Evolutionary conservation across 2,113 vertebrate species (phyloP), one percentile per base, ranked within the genome.

Genomic region (Solenodon paradoxus): DNA sequence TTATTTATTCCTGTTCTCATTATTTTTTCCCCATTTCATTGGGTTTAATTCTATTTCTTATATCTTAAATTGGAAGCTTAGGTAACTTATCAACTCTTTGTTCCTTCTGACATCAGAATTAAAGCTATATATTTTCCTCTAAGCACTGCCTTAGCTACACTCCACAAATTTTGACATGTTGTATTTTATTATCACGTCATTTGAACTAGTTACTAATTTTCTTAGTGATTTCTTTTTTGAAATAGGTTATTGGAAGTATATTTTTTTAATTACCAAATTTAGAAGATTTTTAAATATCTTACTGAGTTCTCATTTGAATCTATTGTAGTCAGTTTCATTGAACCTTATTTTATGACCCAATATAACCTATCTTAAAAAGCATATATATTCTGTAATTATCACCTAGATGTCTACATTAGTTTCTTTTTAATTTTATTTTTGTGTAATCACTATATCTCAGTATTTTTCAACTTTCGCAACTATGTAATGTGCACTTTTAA

Each of bases 221-320:
- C 22, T 59, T 38, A 78, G 49, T 71, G 63, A 72, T 64, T 72
- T 90, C 28, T 53, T 92, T 5, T 83, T 89, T 84, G 64, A 96
- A 95, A 17, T 75, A 8, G 22, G 8, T 82, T 96, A 24, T 95
- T 92, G 35, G 19, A 85, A 92, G 10, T 74, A 0, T 80, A 20
- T 94, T 53, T 88, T n/a, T 87, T 24, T 83, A 89, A 95, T 92
- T 42, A 59, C 9, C 11, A 93, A 75, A 84, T 92, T 87, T 15
- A 68, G 51, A 0, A 28, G 5, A 64, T 83, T 69, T 83, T 47
- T 24, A 74, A 87, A 42, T 88, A 74, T 20, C n/a, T 91, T 80
- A 59, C 2, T 81, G 49, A 66, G 1, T 68, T 83, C 57, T 92
- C 72, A 59, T 89, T 85, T 80, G 89, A 82, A 77, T 81, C 16